Evolutionary conservation across 1,140 invertebrate genomes (phyloP).

Genomic region (Pomphorhynchus laevis): DNA sequence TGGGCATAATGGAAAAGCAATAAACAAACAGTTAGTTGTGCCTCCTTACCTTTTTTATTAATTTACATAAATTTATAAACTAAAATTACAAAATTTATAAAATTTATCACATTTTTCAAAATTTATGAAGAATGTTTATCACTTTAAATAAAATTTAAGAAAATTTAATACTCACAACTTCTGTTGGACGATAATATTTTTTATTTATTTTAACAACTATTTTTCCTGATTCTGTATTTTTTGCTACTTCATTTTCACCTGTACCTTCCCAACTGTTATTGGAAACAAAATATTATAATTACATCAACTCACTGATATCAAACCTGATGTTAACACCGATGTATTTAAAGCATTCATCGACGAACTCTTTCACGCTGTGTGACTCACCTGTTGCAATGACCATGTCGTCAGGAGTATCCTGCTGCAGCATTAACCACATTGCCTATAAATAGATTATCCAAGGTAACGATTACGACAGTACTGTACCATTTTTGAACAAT

Average conservation of each 20-base stretch:
- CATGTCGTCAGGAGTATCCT: conserved; percentile 57
- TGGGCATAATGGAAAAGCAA: no score
- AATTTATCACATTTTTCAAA: neutral
- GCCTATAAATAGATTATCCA: conserved; percentile 27
- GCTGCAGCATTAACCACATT: conserved; percentile 99
- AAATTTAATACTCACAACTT: conserved; percentile 39
- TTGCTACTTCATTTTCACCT: conserved; percentile 47
- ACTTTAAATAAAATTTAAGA: conserved; percentile 5
- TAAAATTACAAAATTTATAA: neutral
- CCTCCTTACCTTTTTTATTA: no score
- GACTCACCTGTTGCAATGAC: conserved; percentile 77
- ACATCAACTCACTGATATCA: conserved; percentile 13
- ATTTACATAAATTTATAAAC: no score
- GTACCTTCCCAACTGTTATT: conserved; percentile 38
- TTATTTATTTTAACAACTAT: conserved; percentile 58
- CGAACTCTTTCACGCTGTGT: conserved; percentile 78
- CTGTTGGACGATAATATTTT: conserved; percentile 76
- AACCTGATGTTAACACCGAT: conserved; percentile 26
- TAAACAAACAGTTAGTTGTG: no score
- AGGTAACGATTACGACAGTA: neutral
- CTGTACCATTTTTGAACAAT: no score
- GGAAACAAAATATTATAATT: conserved; percentile 6
- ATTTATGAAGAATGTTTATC: conserved; percentile 3
- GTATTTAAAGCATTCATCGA: conserved; percentile 47
- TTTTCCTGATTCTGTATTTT: conserved; percentile 37